Evolutionary conservation across 1,140 invertebrate genomes (phyloP), one percentile per base, ranked within the genome.

Genomic region (Mizuhopecten yessoensis): DNA sequence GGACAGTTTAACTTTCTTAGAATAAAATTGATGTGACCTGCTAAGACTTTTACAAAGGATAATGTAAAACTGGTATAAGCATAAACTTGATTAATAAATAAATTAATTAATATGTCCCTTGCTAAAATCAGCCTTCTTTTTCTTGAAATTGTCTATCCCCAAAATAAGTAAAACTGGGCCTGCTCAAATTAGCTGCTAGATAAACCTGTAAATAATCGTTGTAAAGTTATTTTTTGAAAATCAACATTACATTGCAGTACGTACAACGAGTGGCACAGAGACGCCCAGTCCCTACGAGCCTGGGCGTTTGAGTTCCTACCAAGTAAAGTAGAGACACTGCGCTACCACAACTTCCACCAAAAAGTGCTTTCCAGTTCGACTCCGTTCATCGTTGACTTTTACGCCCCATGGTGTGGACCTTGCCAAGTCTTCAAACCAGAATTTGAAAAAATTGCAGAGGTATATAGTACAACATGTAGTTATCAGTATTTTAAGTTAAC

Each of bases 341-440:
- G 88, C 10, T 91, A 89, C 20, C 89, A 94, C 7, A 93, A 90
- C 45, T 96, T 96, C 94, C 92, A 94, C 94, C 86, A 92, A 0
- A 94, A 96, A 29, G 96, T 97, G 33, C 92, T 97, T 34, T 94
- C 94, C 0, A 97, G 96, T 92, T 94, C 57, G 23, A 95, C 96
- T 49, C 97, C 93, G 0, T 98, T 98, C 97, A 92, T 98, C 29
- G 96, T 98, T 20, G 98, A 98, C 95, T 98, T 98, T 95, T 98
- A 97, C 96, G 97, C 98, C 9, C 98, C 98, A 0, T 98, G 98
- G 98, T 98, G 98, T 96, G 97, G 97, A 10, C 98, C 97, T 94
- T 98, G 98, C 94, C 97, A 97, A 93, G 96, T 97, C 86, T 97
- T 98, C 95, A 97, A 97, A 92, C 98, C 98, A 34, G 97, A 98